phyloP scores from a whole-genome alignment of 37 sponge, comb jelly and placozoan genomes.

The Dysidea cf. avara region DNA sequence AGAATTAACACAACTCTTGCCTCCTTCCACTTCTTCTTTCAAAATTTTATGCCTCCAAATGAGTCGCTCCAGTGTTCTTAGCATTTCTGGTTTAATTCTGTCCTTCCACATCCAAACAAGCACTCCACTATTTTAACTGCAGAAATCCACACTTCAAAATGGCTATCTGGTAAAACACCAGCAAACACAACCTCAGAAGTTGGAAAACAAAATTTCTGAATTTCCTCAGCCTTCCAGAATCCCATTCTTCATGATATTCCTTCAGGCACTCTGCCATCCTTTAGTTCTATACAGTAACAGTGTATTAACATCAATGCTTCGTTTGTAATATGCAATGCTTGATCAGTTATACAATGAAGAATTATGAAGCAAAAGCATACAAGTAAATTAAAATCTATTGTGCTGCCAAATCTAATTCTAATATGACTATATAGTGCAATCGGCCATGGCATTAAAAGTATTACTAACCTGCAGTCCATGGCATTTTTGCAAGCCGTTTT shows the following conservation, averaged over 20 bases:
- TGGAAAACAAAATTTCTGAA: constrained; percentile 31
- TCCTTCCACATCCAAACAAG: constrained; percentile 21
- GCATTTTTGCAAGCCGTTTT: constrained; percentile 3
- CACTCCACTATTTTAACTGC: constrained; percentile 10
- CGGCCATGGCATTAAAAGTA: too few species aligned
- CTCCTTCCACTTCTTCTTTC: constrained; percentile 30
- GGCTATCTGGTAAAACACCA: constrained; percentile 8
- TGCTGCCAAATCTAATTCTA: too few species aligned
- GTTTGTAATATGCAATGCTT: too few species aligned
- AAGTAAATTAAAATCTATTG: too few species aligned
- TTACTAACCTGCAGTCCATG: constrained; percentile 32
- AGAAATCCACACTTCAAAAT: constrained; percentile 22
- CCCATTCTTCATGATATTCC: constrained; percentile 27
- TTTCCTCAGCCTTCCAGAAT: constrained; percentile 46
- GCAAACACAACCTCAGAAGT: constrained; percentile 41
- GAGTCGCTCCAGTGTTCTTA: constrained; percentile 8
- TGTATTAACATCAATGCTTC: too few species aligned
- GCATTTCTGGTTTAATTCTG: constrained; percentile 12
- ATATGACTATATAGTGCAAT: too few species aligned
- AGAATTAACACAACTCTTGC: constrained; percentile 20
- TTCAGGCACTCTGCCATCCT: constrained; percentile 41
- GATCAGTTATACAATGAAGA: too few species aligned
- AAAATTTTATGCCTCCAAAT: constrained; percentile 34
- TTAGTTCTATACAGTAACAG: constrained; percentile 19
- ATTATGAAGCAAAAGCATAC: too few species aligned